Conservation (phyloP, 2,888 invertebrate species). For the Toxonevra muliebris region DNA sequence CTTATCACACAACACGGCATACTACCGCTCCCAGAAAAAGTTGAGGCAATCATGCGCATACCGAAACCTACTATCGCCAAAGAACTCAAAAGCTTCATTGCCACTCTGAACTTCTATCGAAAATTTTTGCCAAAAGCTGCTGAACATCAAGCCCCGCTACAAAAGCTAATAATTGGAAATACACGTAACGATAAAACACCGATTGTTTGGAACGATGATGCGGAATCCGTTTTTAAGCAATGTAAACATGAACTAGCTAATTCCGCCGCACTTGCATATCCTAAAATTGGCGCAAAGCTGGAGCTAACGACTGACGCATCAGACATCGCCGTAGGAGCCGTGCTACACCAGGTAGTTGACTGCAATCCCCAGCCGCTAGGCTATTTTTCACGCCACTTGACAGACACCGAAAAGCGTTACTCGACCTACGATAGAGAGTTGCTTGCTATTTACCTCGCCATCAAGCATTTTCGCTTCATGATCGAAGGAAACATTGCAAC, state of each 20-base stretch:
- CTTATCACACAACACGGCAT: conserved; percentile 14
- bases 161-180: conserved; percentile 14
- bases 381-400: neutral
- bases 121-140: conserved; percentile 26
- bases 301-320: neutral
- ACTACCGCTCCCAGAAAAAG: conserved; percentile 9
- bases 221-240: neutral
- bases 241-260: neutral
- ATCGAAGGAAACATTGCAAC: conserved; percentile 39
- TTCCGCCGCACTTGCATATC: neutral
- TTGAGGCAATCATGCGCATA: conserved; percentile 10
- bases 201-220: conserved; percentile 21
- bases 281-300: neutral
- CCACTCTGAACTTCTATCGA: conserved; percentile 24
- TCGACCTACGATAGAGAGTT: conserved; percentile 33
- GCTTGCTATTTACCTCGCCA: conserved; percentile 56
- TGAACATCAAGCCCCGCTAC: conserved; percentile 18
- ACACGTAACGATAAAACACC: conserved; percentile 32
- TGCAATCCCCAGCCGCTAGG: neutral
- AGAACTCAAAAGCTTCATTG: conserved; percentile 24
- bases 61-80: conserved; percentile 13
- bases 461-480: conserved; percentile 48
- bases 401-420: neutral
- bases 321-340: conserved; percentile 1
- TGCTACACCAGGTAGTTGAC: neutral